These are phyloP conservation scores for Acrobasis suavella DNA, from an alignment of 2,888 invertebrate genomes.

Conservation along the genomic window DNA sequence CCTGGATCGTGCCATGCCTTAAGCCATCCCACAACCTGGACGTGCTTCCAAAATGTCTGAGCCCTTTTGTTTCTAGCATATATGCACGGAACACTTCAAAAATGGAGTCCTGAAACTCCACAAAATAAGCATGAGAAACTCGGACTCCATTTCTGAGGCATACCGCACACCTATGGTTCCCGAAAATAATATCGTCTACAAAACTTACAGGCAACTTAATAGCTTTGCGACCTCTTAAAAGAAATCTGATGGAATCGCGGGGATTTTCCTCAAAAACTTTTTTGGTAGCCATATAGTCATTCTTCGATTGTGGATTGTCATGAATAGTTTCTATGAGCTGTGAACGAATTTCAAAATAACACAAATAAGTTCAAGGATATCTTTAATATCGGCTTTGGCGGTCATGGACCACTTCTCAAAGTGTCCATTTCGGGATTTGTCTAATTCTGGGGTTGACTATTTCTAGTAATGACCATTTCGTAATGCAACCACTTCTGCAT, in stretches of 20 bases:
- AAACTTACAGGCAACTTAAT: slow-evolving; percentile 52
- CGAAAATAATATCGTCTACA: background rate
- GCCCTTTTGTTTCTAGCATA: too few relatives aligned
- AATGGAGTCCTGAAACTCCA: too few relatives aligned
- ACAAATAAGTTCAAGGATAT: too few relatives aligned
- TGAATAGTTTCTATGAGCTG: slow-evolving; percentile 49
- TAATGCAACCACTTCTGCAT: too few relatives aligned
- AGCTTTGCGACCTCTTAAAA: slow-evolving; percentile 11
- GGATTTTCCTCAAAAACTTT: slow-evolving; percentile 42
- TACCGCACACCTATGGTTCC: background rate
- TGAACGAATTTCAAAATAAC: background rate
- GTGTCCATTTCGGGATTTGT: too few relatives aligned
- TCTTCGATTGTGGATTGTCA: slow-evolving; percentile 41
- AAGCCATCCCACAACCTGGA: background rate
- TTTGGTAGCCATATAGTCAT: slow-evolving; percentile 54
- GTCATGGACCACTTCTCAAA: too few relatives aligned
- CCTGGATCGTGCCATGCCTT: too few relatives aligned
- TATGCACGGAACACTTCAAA: too few relatives aligned
- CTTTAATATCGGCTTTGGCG: background rate
- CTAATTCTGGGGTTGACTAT: too few relatives aligned
- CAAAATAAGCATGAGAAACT: too few relatives aligned
- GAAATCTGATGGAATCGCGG: background rate
- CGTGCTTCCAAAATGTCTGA: background rate
- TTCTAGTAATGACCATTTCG: too few relatives aligned
- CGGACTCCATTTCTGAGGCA: too few relatives aligned